Base-by-base conservation (phyloP, 2,113 vertebrate species). In the Scytalopus superciliaris region DNA sequence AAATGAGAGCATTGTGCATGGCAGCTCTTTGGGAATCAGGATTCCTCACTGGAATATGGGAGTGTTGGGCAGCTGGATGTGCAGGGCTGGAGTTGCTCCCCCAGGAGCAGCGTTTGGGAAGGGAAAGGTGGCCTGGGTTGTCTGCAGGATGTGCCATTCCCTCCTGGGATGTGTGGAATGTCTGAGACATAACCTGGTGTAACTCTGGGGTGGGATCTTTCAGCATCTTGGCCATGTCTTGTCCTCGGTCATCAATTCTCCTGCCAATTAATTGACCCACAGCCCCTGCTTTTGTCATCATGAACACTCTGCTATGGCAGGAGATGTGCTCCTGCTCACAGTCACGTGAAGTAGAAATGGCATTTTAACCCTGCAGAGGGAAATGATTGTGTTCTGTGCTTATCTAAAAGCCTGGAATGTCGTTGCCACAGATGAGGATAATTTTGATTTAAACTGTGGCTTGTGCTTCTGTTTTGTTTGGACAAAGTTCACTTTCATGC, bases 351-450 rank as follows among this genome's bases (percentile, higher is more conserved):
- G 4, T 28, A 74, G 7, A 27, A 25, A 39, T 45, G 40, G 3
- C 31, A 1, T 53, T 84, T 52, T 5, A 62, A 7, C 40, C 30
- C 3, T 12, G 31, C 23, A 21, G 47, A 52, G 40, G n/a, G 59
- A 50, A 79, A 60, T 44, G 47, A 39, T 37, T 5, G 0, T 4
- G 0, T 35, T 81, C 25, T 35, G 12, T 85, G 57, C 14, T 63
- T 50, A 7, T 12, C 19, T 9, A 2, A 63, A 64, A 56, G 7
- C 23, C 70, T 69, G 53, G 44, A 28, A 22, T 72, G 47, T 33
- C 37, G 4, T 30, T 28, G 0, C 10, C 17, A 3, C 15, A 19
- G 2, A 28, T 19, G 1, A 25, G 27, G 17, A 24, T 17, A 3
- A 3, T 30, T 60, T 37, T 5, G 49, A 4, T 19, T n/a, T 42